Conservation (phyloP, 2,113 vertebrate genomes). For the Shinisaurus crocodilurus region DNA sequence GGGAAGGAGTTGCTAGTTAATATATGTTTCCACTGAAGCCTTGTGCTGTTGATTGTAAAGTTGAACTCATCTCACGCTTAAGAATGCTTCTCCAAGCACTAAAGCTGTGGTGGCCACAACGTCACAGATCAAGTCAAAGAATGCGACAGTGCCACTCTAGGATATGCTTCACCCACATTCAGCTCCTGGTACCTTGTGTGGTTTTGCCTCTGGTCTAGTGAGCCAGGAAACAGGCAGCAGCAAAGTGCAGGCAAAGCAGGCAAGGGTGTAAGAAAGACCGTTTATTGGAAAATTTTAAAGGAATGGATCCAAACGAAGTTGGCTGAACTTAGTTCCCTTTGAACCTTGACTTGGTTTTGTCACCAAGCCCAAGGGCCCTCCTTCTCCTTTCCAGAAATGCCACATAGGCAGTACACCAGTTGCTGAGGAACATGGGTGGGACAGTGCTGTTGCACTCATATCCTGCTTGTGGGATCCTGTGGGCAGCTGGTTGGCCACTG, state of each 20-base stretch:
- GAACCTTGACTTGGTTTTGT: background rate
- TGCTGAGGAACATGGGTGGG: too few relatives aligned
- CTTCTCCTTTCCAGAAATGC: background rate
- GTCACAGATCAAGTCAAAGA: background rate
- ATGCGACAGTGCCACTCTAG: background rate
- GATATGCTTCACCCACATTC: background rate
- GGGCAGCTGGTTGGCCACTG: too few relatives aligned
- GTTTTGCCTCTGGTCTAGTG: background rate
- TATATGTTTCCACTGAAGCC: background rate
- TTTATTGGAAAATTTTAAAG: too few relatives aligned
- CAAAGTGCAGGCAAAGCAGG: background rate
- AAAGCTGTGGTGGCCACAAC: background rate
- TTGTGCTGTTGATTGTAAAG: background rate
- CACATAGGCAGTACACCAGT: too few relatives aligned
- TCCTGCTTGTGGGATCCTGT: too few relatives aligned
- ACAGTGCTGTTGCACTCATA: too few relatives aligned
- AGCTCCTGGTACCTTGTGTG: too few relatives aligned
- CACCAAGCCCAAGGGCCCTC: background rate
- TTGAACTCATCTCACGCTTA: background rate
- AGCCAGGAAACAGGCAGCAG: background rate
- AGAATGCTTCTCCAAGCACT: background rate
- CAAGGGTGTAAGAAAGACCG: background rate
- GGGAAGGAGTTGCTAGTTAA: background rate
- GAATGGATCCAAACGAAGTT: too few relatives aligned
- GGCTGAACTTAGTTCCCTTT: too few relatives aligned